Evolutionary conservation across 37 sponge, comb jelly and placozoan species (phyloP), one percentile per base, ranked within the genome.

Genomic region (Haliclona indistincta): DNA sequence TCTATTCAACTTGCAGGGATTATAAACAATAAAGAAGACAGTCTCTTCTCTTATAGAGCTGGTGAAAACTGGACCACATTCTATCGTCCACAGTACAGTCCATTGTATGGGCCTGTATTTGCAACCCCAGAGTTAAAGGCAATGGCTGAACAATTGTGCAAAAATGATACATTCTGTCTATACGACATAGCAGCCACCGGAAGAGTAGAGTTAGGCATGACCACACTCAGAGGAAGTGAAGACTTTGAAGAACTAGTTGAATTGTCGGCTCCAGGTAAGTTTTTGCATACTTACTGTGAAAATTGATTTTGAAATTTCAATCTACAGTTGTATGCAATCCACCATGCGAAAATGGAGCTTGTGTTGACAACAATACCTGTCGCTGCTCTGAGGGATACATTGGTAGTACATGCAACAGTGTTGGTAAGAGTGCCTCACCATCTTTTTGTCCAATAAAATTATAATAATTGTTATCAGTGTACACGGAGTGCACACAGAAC

Each of bases 291-390:
- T 25, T 8, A 40, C n/a, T n/a, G n/a, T n/a, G n/a, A n/a, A n/a
- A n/a, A n/a, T n/a, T n/a, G n/a, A 28, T 36, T 37, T 70, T 30
- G 10, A 29, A 69, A 17, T n/a, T 29, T 58, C 8, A 2, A n/a
- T n/a, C n/a, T 73, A 11, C 55, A 89, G 89, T 89, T 70, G 54
- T 29, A 28, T 89, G 90, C 69, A 66, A 80, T 32, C 85, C 90
- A 35, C 43, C 81, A 23, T 89, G 90, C 70, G 81, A 63, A 20
- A 71, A 89, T 70, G 90, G 90, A 39, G 90, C 67, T 4, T 89
- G 90, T 70, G 52, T 84, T 0, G 65, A 33, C 2, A 80, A 66
- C 38, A 62, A 89, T 64, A 68, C 75, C 23, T 89, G 90, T 33
- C 32, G 23, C 10, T 89, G 90, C 40, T 35, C 54, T 13, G 67